phyloP scores from a whole-genome alignment of 1,140 invertebrate species.

The Drosophila auraria region DNA sequence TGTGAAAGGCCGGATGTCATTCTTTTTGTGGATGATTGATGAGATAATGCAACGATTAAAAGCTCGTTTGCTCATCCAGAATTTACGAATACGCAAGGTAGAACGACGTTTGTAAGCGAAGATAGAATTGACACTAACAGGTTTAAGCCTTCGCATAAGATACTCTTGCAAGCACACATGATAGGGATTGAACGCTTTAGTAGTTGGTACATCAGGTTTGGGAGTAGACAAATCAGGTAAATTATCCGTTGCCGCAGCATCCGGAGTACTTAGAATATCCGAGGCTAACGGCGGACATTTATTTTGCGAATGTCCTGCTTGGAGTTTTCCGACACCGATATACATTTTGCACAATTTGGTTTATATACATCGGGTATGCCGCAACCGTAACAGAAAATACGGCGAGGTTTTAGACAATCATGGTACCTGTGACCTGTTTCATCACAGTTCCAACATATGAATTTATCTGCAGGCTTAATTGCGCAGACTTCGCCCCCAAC shows the following conservation, averaged over 20 bases:
- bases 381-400: slow-evolving; percentile 16
- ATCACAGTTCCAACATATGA: slow-evolving; percentile 1
- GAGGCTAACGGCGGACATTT: slow-evolving; percentile 16
- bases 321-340: slow-evolving; percentile 12
- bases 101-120: no score
- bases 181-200: slow-evolving; percentile 19
- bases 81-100: no score
- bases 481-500: not conserved
- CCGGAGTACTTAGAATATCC: not conserved
- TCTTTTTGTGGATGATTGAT: no score
- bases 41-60: no score
- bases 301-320: slow-evolving; percentile 9
- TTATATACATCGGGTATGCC: slow-evolving; percentile 4
- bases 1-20: no score
- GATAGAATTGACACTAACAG: no score
- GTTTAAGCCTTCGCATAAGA: not conserved
- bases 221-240: not conserved
- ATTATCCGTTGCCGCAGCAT: not conserved
- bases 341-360: slow-evolving; percentile 11
- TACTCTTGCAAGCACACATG: slow-evolving; percentile 17
- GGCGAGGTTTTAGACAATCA: not conserved
- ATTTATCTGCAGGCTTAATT: no score
- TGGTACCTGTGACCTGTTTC: slow-evolving; percentile 3
- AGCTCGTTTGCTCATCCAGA: no score
- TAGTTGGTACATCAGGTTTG: not conserved